Conservation (phyloP, 1,140 invertebrate species). For the Muscidifurax raptorellus region DNA sequence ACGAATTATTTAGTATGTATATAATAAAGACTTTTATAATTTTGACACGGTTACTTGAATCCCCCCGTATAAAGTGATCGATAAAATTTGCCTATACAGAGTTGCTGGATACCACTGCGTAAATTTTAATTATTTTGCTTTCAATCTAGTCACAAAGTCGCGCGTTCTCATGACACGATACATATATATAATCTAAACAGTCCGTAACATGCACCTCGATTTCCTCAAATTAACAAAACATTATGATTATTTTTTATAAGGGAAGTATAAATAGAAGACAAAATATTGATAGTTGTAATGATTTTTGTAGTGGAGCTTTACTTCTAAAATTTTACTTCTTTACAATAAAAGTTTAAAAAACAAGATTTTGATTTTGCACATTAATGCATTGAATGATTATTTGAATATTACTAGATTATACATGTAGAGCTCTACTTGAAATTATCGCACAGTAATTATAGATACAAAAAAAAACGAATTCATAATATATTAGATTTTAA, state of each 20-base stretch:
- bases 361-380: background rate
- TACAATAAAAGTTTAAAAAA: background rate
- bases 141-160: background rate
- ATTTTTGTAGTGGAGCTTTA: background rate
- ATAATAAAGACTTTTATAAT: background rate
- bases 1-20: background rate
- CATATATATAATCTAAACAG: background rate
- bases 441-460: background rate
- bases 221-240: background rate
- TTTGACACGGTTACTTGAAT: background rate
- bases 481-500: background rate
- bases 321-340: background rate
- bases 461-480: background rate
- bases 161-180: background rate
- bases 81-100: background rate
- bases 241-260: background rate
- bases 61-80: background rate
- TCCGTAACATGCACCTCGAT: background rate
- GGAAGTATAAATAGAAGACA: background rate
- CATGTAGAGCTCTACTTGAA: background rate
- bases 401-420: too few species aligned
- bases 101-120: background rate
- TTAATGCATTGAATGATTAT: too few species aligned
- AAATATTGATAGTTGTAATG: background rate
- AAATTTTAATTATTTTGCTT: background rate